These are phyloP conservation scores for Harpalus rubripes DNA, from an alignment of 2,888 invertebrate species.

Conservation along the genomic window DNA sequence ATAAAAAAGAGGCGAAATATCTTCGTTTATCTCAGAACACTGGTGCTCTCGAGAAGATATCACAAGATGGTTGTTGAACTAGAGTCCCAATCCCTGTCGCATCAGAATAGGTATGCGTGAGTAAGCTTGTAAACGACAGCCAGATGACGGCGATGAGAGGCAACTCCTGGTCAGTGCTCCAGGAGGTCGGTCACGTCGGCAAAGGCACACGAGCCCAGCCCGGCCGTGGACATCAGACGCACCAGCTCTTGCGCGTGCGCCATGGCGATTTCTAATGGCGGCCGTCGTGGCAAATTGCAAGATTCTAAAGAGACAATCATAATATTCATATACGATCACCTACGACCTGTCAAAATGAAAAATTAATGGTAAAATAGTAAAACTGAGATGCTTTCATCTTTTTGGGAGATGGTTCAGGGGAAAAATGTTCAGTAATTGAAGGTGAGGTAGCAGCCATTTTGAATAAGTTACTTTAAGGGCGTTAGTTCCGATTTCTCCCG, in stretches of 20 bases:
- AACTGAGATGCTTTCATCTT: no score
- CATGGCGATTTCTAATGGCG: slow-evolving; percentile 95
- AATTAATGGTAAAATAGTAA: no score
- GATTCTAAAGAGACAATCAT: slow-evolving; percentile 83
- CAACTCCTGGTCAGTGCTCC: slow-evolving; percentile 80
- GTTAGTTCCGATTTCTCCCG: no score
- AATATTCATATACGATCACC: not conserved
- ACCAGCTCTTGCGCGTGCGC: slow-evolving; percentile 94
- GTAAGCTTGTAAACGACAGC: slow-evolving; percentile 65
- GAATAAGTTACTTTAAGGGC: no score
- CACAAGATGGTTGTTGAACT: slow-evolving; percentile 42
- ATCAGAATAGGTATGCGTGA: slow-evolving; percentile 61
- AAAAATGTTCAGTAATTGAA: no score
- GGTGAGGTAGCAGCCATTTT: no score
- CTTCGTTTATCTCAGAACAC: slow-evolving; percentile 60
- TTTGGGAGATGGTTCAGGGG: no score
- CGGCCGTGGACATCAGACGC: slow-evolving; percentile 92
- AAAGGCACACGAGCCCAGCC: slow-evolving; percentile 96
- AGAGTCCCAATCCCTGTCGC: not conserved
- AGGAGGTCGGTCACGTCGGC: slow-evolving; percentile 92
- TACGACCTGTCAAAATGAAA: no score
- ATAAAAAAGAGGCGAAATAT: slow-evolving; percentile 42
- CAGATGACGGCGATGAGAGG: slow-evolving; percentile 39
- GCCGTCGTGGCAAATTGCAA: slow-evolving; percentile 92
- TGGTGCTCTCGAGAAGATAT: slow-evolving; percentile 56